Base-by-base conservation (phyloP, 2,888 invertebrate species). In the Eumacrocentrus americanus region DNA sequence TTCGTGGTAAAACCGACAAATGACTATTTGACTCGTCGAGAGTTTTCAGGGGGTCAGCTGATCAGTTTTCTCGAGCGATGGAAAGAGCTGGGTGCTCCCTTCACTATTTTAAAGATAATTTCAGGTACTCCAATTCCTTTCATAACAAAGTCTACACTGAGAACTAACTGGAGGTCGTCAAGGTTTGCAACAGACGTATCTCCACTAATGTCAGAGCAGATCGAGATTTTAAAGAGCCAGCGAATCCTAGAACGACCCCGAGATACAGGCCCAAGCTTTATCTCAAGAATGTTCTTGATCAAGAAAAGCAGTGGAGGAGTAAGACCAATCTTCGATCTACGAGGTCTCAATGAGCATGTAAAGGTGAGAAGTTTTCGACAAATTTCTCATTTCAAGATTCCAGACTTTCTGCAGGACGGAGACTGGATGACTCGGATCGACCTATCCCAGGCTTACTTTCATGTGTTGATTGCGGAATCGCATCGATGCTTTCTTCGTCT, bases 271-370 rank as follows among this genome's bases (percentile, higher is more conserved):
- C 50, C 42, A 25, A 61, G 65, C 18, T 63, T 65, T 42, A 62
- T 63, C 4, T 63, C 61, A 5, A 55, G 38, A n/a, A 58, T 65
- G 52, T 65, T 62, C 12, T 38, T 62, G 12, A 23, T 54, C 16
- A 22, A 25, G 12, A 65, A 65, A 29, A 46, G 34, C 37, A 51
- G 23, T 6, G 61, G 63, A 1, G 63, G 34, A 14, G 11, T 60
- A 5, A 44, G 74, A 80, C 64, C 82, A 81, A 65, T 81, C 79
- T 34, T 81, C 82, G n/a, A 65, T 82, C 50, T 67, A 74, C n/a
- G 76, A 73, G 65, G 66, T 65, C 3, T 81, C 77, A 67, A 57
- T 69, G 9, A 68, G 70, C 14, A 61, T 52, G 18, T 63, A 29
- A 29, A 9, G 4, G 29, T 29, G 5, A 29, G 9, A 29, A 29